Evolutionary conservation across 2,888 invertebrate genomes (phyloP).

Genomic region (Drosophila anceps): DNA sequence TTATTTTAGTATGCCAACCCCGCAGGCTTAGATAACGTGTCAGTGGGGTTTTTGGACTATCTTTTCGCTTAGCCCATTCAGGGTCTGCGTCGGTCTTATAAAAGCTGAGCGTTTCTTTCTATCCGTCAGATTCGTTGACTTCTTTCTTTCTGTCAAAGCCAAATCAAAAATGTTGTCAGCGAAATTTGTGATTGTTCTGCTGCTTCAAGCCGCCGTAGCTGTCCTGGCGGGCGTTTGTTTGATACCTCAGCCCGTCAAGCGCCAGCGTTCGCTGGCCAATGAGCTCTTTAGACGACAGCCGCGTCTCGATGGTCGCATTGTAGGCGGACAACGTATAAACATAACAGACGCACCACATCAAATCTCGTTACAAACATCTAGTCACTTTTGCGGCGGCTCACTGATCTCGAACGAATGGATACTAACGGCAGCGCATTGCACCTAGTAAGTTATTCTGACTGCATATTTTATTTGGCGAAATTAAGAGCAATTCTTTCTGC

Average conservation of each 20-base stretch:
- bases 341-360: constrained; percentile 85
- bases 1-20: constrained; percentile 23
- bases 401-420: constrained; percentile 84
- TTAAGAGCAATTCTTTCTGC: background rate
- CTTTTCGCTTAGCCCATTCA: constrained; percentile 8
- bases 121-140: background rate
- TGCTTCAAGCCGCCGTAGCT: constrained; percentile 46
- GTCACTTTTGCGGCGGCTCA: constrained; percentile 85
- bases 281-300: constrained; percentile 61
- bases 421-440: constrained; percentile 85
- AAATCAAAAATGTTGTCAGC: constrained; percentile 45
- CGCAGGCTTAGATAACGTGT: constrained; percentile 42
- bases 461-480: background rate
- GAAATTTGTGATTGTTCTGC: constrained; percentile 31
- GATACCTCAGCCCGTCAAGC: constrained; percentile 68
- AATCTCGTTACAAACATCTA: constrained; percentile 82
- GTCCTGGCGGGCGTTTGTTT: constrained; percentile 72
- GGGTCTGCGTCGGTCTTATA: constrained; percentile 46
- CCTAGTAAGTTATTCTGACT: constrained; percentile 71
- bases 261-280: constrained; percentile 43
- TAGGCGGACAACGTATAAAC: constrained; percentile 84
- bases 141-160: background rate
- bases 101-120: constrained; percentile 32
- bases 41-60: constrained; percentile 54
- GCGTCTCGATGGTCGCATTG: constrained; percentile 84